Evolutionary conservation across 2,888 invertebrate genomes (phyloP), one percentile per base, ranked within the genome.

Genomic region (Lasioglossum calceatum): DNA sequence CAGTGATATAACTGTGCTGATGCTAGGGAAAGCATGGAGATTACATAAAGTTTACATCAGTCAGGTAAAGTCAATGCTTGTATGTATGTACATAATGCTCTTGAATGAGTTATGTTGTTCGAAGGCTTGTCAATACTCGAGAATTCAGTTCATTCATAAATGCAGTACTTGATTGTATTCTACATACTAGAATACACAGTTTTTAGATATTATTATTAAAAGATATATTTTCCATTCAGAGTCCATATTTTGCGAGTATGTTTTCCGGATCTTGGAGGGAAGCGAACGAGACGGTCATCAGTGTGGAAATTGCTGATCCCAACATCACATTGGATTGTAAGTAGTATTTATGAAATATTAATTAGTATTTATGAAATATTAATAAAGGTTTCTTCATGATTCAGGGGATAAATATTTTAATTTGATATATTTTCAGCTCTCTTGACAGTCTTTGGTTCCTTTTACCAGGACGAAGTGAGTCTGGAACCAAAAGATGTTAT

Each of bases 251-350:
- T 95, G 96, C 97, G 19, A 97, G 97, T 92, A 98, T 98, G 98
- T 98, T 98, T 94, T 97, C 97, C 91, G 98, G 98, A 7, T 96
- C 97, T 4, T 98, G 98, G 98, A 96, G 96, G 91, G 98, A 98
- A 95, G 96, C 97, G 0, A 96, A 96, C 76, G 96, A 97, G 94
- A 96, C 96, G 89, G 96, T 96, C 85, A 96, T 98, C 64, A 96
- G 95, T 81, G 97, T 98, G 79, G 97, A 97, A 95, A 97, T 98
- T 77, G 96, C 97, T 4, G 98, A 98, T 96, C 97, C 97, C 23
- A 96, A 97, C 86, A 97, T 98, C 84, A 97, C 97, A 7, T 92
- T 96, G 81, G 97, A 97, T 82, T 97, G 97, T 97, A 95, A 96
- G 95, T 73, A 77, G 73, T 54, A 64, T 67, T 42, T 32, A 73